Base-by-base conservation (phyloP, 2,113 vertebrate species). In the Chiloscyllium plagiosum region DNA sequence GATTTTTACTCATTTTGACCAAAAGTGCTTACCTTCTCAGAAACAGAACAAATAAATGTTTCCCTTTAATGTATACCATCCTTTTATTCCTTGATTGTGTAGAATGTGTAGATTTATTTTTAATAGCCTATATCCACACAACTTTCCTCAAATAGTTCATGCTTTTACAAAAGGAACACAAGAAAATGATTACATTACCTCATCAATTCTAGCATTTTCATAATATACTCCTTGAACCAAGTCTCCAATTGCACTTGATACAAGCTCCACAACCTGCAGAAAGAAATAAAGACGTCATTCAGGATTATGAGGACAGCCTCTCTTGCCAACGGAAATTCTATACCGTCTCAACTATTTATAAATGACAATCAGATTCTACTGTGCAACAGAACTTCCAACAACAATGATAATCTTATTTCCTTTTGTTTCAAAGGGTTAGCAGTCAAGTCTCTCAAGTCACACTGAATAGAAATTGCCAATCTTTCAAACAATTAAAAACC, bases 171-270 rank as follows among this genome's bases (percentile, higher is more conserved):
- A 95, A 19, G 80, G 65, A 66, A 66, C 8, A 61, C 80, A 66
- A 80, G 47, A 50, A 83, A 56, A 17, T 76, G 42, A 85, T 95
- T 96, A 90, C 96, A 97, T 97, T 98, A 99, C 99, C 98, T 99
- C 98, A 65, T 97, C 96, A 47, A 96, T 97, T 96, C 96, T 97
- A 96, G 97, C 97, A 96, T 98, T 98, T 97, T 99, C 99, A 85
- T 98, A 98, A 97, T 99, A 99, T 97, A 99, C 98, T 85, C 99
- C 99, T 97, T 99, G 99, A 96, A 99, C 98, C 97, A 99, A 97
- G 97, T 99, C 99, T 96, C 98, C 99, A 20, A 99, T 99, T 96
- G 99, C 99, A 97, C 99, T 98, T 96, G 99, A 99, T 97, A 99
- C 97, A 96, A 99, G 98, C 96, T 99, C 99, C 95, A 99, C 98